Evolutionary conservation across 2,113 vertebrate genomes (phyloP), one percentile per base, ranked within the genome.

Genomic region (Apodemus speciosus): DNA sequence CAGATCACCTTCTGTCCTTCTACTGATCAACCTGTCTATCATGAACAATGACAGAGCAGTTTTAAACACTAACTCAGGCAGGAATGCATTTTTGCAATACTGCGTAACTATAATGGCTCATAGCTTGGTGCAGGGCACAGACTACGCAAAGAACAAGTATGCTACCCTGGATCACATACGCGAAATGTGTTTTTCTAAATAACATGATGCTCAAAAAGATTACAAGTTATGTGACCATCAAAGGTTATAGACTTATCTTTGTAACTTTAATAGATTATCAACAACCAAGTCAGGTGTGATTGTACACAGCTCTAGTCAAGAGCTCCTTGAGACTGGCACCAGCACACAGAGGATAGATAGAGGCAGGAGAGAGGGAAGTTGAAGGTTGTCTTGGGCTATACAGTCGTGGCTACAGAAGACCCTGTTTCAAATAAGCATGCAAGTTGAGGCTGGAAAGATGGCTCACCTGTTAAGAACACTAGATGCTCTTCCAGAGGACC

Each of bases 161-260:
- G 56, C 46, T 86, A 81, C 1, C 20, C 62, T 77, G 4, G 15
- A 88, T 81, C 66, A 49, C 27, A 75, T n/a, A 23, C 43, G 32
- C 73, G 87, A 69, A n/a, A 40, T 46, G 4, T 46, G 38, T 53
- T 89, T 92, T 94, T 46, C 68, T 30, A 83, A 90, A 60, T 75
- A 93, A 40, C 25, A 91, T 38, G 49, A 60, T 64, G 18, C 58
- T 13, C 43, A 84, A 89, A 85, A 93, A 93, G 92, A 91, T 15
- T 72, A 8, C 71, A 93, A 88, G 7, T 5, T 87, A 88, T 27
- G 89, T 64, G 4, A 94, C 60, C 21, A 90, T 38, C 60, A 69
- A 80, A 32, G 15, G 15, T 83, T 56, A 89, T 1, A 86, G 18
- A 83, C 43, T 66, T 15, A 40, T 86, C 49, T 66, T 89, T 14